These are phyloP conservation scores for Chelon labrosus DNA, from an alignment of 2,797 vertebrate genomes.

Conservation along the genomic window DNA sequence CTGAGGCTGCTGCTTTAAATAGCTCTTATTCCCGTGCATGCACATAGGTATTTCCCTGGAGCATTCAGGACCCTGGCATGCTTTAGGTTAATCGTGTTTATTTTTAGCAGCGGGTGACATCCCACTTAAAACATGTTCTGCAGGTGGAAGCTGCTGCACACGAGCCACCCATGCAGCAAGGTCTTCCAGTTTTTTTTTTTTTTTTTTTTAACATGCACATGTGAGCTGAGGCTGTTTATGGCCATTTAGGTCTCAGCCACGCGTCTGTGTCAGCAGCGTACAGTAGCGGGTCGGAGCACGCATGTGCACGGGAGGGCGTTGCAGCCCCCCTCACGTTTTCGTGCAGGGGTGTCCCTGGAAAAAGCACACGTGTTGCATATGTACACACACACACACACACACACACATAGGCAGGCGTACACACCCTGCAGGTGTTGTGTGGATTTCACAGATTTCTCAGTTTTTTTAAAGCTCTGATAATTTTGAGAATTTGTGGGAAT, in stretches of 20 bases:
- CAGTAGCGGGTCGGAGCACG: not conserved
- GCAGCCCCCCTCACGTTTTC: not conserved
- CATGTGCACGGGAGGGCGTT: not conserved
- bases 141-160: not conserved
- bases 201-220: not conserved
- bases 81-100: slow-evolving; percentile 5
- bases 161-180: not conserved
- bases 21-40: no score
- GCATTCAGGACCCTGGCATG: no score
- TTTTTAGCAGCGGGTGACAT: slow-evolving; percentile 37
- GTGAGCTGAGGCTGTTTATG: no score
- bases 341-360: not conserved
- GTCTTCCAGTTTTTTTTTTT: no score
- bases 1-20: no score
- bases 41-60: no score
- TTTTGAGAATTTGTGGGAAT: not conserved
- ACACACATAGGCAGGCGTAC: no score
- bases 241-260: no score
- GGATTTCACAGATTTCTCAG: not conserved
- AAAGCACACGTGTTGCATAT: not conserved
- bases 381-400: not conserved
- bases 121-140: not conserved
- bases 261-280: not conserved
- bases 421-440: not conserved
- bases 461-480: not conserved